Base-by-base conservation (phyloP, 2,797 vertebrate genomes). In the Rhodeus uyekii region DNA sequence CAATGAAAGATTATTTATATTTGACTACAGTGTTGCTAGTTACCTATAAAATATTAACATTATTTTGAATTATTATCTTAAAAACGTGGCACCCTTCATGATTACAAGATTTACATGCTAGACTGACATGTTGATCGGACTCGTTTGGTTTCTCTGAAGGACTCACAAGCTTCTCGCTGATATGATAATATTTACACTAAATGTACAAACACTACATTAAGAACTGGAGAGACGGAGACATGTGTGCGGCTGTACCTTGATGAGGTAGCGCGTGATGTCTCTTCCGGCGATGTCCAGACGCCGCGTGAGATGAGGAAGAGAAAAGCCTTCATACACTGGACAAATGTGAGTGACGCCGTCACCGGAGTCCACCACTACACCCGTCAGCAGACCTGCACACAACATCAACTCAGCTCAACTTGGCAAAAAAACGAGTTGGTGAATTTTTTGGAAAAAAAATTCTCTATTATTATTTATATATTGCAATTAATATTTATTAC, bases 281-380 rank as follows among this genome's bases (percentile, higher is more conserved):
- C 96, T 94, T 78, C 96, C 96, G 4, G 96, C 96, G 1, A 97
- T 97, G 89, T 97, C 96, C 82, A 97, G 92, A 84, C 96, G 93
- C 74, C 96, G 94, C 0, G 96, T 97, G 80, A 97, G 95, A 85
- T 97, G 96, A 87, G 96, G 96, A 82, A 97, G 94, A 82, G 96
- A 96, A 88, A 97, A 97, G 29, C 96, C 96, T 93, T 97, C 96
- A 72, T 97, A 97, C 27, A 97, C 96, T 6, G 96, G 96, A 87
- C 96, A 97, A 80, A 97, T 97, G 55, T 97, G 96, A 85, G 96
- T 96, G n/a, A 96, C 96, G 0, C 96, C 96, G 82, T 97, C 96
- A 80, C 96, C 96, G 63, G 96, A 97, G 89, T 97, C 96, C 83
- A 97, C 96, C 16, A 97, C 96, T 22, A 97, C 96, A 61, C 96